These are phyloP conservation scores for Zosterops hypoxanthus DNA, from an alignment of 2,113 vertebrate species.

Conservation along the genomic window DNA sequence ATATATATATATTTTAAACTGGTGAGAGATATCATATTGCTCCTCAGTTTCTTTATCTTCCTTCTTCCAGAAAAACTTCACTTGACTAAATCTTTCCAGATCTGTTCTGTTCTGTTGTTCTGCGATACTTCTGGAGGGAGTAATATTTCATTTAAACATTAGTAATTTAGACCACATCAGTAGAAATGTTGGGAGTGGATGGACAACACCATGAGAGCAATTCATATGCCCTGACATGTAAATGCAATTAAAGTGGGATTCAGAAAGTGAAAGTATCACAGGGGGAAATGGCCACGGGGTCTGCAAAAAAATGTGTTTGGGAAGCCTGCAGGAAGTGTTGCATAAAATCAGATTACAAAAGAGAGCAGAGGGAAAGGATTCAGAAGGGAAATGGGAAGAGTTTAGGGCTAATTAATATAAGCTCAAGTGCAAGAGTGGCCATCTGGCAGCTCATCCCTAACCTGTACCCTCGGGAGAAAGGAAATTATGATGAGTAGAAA, in stretches of 20 bases:
- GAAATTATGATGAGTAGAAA: neutral
- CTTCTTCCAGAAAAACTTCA: neutral
- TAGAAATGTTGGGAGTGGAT: neutral
- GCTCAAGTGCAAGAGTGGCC: neutral
- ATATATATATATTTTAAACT: neutral
- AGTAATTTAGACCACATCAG: neutral
- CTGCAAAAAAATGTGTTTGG: neutral
- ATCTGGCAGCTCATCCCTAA: slow-evolving; percentile 22
- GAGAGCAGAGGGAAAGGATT: neutral
- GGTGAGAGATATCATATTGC: neutral
- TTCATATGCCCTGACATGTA: neutral
- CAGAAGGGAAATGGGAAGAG: slow-evolving; percentile 17
- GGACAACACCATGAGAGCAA: neutral
- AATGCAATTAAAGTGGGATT: neutral
- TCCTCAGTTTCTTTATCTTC: neutral
- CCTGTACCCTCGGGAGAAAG: neutral
- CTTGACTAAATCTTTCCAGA: neutral
- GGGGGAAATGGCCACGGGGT: neutral
- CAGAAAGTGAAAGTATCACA: neutral
- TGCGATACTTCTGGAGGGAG: neutral
- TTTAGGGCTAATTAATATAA: slow-evolving; percentile 13
- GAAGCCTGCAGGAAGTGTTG: neutral
- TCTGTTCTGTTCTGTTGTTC: neutral
- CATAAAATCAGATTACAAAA: slow-evolving; percentile 41
- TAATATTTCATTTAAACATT: neutral